phyloP scores from a whole-genome alignment of 2,113 vertebrate species.

The Panthera leo region DNA sequence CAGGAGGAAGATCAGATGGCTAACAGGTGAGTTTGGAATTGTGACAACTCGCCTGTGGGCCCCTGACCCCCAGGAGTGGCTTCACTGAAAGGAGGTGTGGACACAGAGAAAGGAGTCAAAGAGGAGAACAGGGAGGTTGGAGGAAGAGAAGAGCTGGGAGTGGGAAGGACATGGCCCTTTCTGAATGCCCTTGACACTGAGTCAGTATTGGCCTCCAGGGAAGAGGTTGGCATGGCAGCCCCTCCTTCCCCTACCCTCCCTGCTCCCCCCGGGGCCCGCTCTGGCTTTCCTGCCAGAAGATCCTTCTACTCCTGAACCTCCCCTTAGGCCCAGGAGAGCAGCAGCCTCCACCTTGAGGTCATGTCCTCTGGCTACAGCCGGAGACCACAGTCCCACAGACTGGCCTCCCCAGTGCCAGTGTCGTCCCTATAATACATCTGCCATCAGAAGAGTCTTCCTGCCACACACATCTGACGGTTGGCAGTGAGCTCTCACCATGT shows the following conservation, averaged over 20 bases:
- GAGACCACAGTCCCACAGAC: not conserved
- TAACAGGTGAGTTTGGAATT: not conserved
- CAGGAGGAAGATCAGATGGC: not conserved
- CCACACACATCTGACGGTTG: not conserved
- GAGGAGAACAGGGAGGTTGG: not conserved
- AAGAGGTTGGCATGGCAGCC: conserved; percentile 38
- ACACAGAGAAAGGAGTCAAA: not conserved
- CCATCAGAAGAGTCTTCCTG: not conserved
- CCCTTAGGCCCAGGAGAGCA: not conserved
- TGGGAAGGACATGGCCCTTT: not conserved
- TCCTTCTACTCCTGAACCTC: not conserved
- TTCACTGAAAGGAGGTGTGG: not conserved
- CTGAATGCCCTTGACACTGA: not conserved
- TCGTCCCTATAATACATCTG: not conserved
- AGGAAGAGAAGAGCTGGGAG: not conserved
- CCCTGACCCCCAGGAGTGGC: not conserved
- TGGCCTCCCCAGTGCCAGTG: not conserved
- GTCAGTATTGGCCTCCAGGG: not conserved
- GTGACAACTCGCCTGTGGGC: not conserved
- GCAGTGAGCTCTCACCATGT: not conserved
- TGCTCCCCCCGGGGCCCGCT: conserved; percentile 1
- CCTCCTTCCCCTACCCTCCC: not conserved
- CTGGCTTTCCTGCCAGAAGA: not conserved
- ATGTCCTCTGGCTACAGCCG: not conserved
- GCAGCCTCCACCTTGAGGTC: not conserved